A percentile compares a stretch with the other conserved stretches of the same genome.
Conservation (phyloP, 2,888 invertebrate species). For the Terebella lapidaria region DNA sequence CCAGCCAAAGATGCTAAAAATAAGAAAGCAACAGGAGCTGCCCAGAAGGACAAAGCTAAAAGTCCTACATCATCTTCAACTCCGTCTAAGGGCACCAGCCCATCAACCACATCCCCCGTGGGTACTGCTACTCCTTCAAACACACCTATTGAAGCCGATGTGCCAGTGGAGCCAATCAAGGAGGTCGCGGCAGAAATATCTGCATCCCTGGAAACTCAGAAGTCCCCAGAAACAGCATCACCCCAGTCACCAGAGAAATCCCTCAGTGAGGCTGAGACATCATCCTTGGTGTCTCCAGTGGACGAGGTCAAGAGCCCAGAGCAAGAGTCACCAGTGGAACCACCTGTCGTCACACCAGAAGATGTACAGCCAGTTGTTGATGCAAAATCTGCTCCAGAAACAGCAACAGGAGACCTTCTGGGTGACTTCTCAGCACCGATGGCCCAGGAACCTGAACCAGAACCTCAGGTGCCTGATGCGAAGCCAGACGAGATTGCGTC, state of each 20-base stretch:
- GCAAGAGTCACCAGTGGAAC: conserved; percentile 23
- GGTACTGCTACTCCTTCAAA: neutral
- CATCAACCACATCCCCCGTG: neutral
- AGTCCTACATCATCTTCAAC: neutral
- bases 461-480: neutral
- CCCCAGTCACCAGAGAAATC: neutral
- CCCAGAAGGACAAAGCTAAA: conserved; percentile 3
- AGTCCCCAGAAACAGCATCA: neutral
- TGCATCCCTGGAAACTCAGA: neutral
- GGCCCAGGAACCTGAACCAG: neutral
- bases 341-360: conserved; percentile 12
- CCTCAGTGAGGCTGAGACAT: neutral
- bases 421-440: neutral
- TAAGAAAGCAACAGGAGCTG: conserved; percentile 20
- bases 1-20: conserved; percentile 33
- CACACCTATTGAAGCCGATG: neutral
- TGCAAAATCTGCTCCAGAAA: neutral
- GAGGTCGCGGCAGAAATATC: neutral
- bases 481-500: no score
- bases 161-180: neutral
- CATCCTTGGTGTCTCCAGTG: neutral
- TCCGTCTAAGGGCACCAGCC: conserved; percentile 2
- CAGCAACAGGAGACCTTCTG: neutral
- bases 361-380: conserved; percentile 15
- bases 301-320: conserved; percentile 20